phyloP scores from a whole-genome alignment of 2,797 vertebrate species.

The Pseudomugil gertrudae region DNA sequence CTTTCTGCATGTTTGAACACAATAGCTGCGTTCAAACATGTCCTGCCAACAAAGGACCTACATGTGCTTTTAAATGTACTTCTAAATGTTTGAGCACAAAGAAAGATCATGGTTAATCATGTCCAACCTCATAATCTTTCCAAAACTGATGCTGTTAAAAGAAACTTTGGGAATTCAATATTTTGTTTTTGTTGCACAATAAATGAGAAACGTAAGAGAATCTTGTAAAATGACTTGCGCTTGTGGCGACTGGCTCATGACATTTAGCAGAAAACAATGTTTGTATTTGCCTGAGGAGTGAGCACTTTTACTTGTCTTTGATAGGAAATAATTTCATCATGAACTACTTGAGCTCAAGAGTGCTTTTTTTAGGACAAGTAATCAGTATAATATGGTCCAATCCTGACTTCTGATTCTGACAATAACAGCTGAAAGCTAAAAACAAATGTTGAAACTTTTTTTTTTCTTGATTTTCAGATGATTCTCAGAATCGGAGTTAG shows the following conservation, averaged over 20 bases:
- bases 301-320: conserved; percentile 22
- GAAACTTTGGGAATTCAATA: conserved; percentile 3
- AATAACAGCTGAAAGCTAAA: neutral
- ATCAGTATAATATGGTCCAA: neutral
- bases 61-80: neutral
- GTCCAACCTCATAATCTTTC: conserved; percentile 36
- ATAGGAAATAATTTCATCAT: conserved; percentile 31
- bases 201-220: conserved; percentile 39
- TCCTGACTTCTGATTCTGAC: conserved; percentile 15
- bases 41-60: neutral
- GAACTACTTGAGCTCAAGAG: conserved; percentile 1
- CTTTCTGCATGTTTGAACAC: conserved; percentile 32
- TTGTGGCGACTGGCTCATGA: conserved; percentile 39
- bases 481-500: conserved; percentile 3
- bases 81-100: neutral
- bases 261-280: conserved; percentile 39
- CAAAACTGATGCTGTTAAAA: conserved; percentile 23
- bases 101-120: neutral
- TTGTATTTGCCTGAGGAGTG: conserved; percentile 28
- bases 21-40: conserved; percentile 22
- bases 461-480: conserved; percentile 16
- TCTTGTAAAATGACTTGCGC: conserved; percentile 44
- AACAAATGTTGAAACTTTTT: conserved; percentile 4
- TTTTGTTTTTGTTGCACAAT: conserved; percentile 31
- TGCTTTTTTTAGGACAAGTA: conserved; percentile 6